Evolutionary conservation across 2,888 invertebrate genomes (phyloP).

Genomic region (Alcis repandata): DNA sequence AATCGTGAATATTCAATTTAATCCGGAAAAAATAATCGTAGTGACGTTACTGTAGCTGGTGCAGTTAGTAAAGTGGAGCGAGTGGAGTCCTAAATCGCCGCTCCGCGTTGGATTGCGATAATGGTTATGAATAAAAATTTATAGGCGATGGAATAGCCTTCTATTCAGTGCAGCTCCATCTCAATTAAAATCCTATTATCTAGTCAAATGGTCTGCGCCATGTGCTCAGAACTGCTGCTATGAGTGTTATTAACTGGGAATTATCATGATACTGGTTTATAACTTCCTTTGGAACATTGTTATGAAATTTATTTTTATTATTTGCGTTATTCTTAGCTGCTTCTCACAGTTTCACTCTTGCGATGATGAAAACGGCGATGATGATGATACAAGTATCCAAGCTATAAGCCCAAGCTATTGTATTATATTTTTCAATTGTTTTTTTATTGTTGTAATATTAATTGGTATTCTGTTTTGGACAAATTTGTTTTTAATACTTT

Average conservation of each 20-base stretch:
- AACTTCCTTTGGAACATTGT: conserved; percentile 51
- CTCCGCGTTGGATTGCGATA: conserved; percentile 57
- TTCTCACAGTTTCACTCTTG: too few relatives aligned
- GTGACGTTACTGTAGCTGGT: conserved; percentile 20
- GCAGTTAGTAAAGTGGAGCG: conserved; percentile 16
- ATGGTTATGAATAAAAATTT: conserved; percentile 77
- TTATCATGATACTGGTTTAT: conserved; percentile 55
- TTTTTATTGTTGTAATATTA: too few relatives aligned
- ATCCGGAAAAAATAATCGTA: conserved; percentile 36
- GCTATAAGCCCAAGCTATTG: too few relatives aligned
- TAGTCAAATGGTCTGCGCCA: conserved; percentile 70
- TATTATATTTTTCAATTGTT: too few relatives aligned
- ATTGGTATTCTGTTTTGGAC: too few relatives aligned
- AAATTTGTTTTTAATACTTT: too few relatives aligned
- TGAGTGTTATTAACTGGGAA: conserved; percentile 67
- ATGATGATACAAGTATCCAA: too few relatives aligned
- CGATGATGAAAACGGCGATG: too few relatives aligned
- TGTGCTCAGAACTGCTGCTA: conserved; percentile 63
- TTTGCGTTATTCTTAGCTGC: conserved; percentile 30
- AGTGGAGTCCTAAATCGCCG: conserved; percentile 47
- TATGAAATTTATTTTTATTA: conserved; percentile 26
- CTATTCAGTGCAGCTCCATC: conserved; percentile 76
- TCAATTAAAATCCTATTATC: conserved; percentile 81
- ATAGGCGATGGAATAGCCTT: conserved; percentile 69
- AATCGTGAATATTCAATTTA: conserved; percentile 38